Evolutionary conservation across 2,113 vertebrate species (phyloP).

Genomic region (Nerophis lumbriciformis): DNA sequence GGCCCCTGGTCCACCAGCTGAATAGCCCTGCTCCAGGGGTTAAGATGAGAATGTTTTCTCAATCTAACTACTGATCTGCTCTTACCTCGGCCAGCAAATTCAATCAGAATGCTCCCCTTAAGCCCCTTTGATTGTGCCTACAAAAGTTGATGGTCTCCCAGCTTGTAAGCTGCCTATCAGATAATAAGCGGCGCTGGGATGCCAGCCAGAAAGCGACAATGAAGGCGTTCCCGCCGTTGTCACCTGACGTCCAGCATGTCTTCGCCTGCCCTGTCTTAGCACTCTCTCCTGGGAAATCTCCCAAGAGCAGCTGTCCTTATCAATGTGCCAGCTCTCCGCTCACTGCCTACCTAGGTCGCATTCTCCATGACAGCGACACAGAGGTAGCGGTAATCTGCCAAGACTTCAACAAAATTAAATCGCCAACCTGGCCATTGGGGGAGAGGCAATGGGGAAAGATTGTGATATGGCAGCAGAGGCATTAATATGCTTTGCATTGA

Average conservation of each 20-base stretch:
- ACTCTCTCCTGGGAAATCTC: conserved; percentile 78
- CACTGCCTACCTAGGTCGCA: conserved; percentile 51
- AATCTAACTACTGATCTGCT: conserved; percentile 61
- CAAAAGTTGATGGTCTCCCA: conserved; percentile 63
- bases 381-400: conserved; percentile 65
- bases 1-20: too few species aligned
- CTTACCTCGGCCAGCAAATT: conserved; percentile 54
- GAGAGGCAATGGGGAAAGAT: conserved; percentile 59
- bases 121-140: conserved; percentile 58
- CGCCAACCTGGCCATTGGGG: conserved; percentile 38
- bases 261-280: conserved; percentile 48
- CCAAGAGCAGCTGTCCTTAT: conserved; percentile 72
- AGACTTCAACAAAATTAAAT: conserved; percentile 76
- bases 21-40: not conserved
- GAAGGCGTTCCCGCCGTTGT: conserved; percentile 59
- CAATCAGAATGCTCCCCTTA: conserved; percentile 61
- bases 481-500: conserved; percentile 52
- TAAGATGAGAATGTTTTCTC: conserved; percentile 37
- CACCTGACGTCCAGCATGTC: conserved; percentile 63
- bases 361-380: conserved; percentile 69
- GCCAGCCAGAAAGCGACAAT: conserved; percentile 32
- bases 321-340: conserved; percentile 63
- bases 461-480: conserved; percentile 52
- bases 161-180: conserved; percentile 72
- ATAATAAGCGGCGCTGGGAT: conserved; percentile 66